Conservation (phyloP, 2,888 invertebrate species). For the Terebella lapidaria region DNA sequence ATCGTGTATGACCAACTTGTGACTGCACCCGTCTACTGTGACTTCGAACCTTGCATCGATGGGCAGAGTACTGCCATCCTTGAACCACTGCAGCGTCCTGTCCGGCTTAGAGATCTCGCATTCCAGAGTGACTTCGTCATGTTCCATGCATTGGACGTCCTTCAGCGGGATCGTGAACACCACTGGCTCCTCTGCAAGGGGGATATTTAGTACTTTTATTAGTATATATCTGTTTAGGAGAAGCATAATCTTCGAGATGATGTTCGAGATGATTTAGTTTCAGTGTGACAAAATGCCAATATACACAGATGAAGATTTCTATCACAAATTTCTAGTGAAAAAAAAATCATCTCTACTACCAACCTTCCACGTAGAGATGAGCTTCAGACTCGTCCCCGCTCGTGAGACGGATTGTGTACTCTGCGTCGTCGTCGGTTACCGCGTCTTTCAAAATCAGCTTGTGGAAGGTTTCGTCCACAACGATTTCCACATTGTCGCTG, state of each 20-base stretch:
- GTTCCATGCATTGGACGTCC: conserved; percentile 1
- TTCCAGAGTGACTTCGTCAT: background rate
- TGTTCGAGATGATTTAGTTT: no score
- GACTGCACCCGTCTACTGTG: conserved; percentile 2
- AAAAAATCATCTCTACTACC: no score
- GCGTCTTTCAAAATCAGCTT: conserved; percentile 32
- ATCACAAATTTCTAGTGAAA: no score
- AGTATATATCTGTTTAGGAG: no score
- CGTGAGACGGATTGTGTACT: conserved; percentile 29
- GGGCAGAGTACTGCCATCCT: background rate
- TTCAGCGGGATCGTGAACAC: conserved; percentile 6
- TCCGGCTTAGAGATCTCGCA: conserved; percentile 7
- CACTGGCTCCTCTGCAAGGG: conserved; percentile 2
- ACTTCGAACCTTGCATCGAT: background rate
- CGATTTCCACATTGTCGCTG: conserved; percentile 20
- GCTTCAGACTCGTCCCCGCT: conserved; percentile 21
- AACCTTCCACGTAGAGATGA: conserved; percentile 39
- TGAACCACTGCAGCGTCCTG: background rate
- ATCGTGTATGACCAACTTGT: background rate
- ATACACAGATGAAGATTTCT: no score
- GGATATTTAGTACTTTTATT: no score
- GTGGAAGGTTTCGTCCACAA: conserved; percentile 31
- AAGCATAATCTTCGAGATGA: no score
- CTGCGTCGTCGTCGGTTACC: conserved; percentile 30
- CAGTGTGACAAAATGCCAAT: no score